Evolutionary conservation across 2,797 vertebrate species (phyloP).

Genomic region (Pogoniulus pusillus): DNA sequence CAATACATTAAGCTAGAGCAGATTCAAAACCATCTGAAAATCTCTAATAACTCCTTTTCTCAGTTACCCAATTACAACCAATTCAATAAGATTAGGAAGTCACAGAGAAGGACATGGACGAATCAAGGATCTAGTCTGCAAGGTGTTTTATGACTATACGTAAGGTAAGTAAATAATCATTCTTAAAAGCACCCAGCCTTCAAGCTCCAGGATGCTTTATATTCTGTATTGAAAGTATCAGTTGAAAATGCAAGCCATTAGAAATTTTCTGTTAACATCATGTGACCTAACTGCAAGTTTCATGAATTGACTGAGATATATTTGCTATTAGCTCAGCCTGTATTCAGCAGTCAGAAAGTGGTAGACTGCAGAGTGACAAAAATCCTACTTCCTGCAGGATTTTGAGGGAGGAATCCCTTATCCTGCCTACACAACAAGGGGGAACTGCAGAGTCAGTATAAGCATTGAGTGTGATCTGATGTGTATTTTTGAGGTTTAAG

Average conservation of each 20-base stretch:
- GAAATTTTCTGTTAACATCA: neutral
- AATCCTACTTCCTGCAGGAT: neutral
- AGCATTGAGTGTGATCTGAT: fast-evolving
- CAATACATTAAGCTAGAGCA: neutral
- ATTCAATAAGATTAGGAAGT: neutral
- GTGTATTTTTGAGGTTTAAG: neutral
- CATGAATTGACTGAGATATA: neutral
- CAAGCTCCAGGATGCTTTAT: neutral
- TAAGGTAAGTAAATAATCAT: neutral
- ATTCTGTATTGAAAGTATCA: neutral
- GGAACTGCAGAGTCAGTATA: neutral
- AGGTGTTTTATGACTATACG: neutral
- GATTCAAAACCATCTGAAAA: neutral
- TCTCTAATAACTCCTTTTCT: neutral
- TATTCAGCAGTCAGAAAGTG: neutral
- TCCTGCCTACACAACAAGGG: neutral
- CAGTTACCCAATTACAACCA: neutral
- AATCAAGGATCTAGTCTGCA: neutral
- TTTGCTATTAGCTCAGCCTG: neutral
- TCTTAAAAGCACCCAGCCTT: neutral
- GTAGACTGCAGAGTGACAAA: neutral
- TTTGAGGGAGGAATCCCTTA: neutral
- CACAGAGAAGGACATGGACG: neutral
- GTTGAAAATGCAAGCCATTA: neutral
- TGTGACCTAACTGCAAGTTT: neutral